A percentile compares a stretch with the other conserved stretches of the same genome.
Conservation (phyloP, 2,888 invertebrate species). For the Cremastinae sp. region DNA sequence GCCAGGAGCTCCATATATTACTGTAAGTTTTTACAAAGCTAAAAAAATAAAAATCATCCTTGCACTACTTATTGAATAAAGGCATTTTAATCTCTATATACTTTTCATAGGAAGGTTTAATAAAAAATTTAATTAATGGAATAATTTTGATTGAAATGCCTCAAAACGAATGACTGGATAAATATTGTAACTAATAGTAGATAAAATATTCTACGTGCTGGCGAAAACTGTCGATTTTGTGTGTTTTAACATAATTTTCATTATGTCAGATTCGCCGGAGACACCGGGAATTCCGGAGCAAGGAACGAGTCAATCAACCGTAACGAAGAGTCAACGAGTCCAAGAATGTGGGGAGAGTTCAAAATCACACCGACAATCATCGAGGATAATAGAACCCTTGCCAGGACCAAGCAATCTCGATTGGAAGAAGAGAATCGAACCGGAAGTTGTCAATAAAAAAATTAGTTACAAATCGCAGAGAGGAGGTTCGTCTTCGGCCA, state of each 20-base stretch:
- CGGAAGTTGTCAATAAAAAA: slow-evolving; percentile 58
- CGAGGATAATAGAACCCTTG: slow-evolving; percentile 76
- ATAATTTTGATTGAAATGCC: neutral
- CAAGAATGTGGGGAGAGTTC: slow-evolving; percentile 57
- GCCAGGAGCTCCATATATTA: slow-evolving; percentile 78
- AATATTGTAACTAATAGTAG: too few species aligned
- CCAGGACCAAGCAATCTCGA: slow-evolving; percentile 74
- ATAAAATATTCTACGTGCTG: too few species aligned
- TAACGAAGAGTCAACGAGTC: slow-evolving; percentile 57
- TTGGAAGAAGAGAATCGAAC: slow-evolving; percentile 71
- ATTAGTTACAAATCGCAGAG: slow-evolving; percentile 50
- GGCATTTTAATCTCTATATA: slow-evolving; percentile 8
- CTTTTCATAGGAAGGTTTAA: too few species aligned
- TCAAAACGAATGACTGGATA: neutral
- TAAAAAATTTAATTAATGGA: too few species aligned
- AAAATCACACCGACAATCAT: slow-evolving; percentile 64
- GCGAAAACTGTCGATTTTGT: too few species aligned
- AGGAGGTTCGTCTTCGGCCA: slow-evolving; percentile 28
- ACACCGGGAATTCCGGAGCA: slow-evolving; percentile 63
- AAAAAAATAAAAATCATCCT: slow-evolving; percentile 58
- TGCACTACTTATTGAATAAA: slow-evolving; percentile 43
- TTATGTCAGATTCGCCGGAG: slow-evolving; percentile 65
- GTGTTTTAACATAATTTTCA: neutral
- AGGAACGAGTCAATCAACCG: slow-evolving; percentile 40
- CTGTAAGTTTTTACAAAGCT: slow-evolving; percentile 76